These are phyloP conservation scores for Puffinus mauretanicus DNA, from an alignment of 2,113 vertebrate genomes.

Conservation along the genomic window DNA sequence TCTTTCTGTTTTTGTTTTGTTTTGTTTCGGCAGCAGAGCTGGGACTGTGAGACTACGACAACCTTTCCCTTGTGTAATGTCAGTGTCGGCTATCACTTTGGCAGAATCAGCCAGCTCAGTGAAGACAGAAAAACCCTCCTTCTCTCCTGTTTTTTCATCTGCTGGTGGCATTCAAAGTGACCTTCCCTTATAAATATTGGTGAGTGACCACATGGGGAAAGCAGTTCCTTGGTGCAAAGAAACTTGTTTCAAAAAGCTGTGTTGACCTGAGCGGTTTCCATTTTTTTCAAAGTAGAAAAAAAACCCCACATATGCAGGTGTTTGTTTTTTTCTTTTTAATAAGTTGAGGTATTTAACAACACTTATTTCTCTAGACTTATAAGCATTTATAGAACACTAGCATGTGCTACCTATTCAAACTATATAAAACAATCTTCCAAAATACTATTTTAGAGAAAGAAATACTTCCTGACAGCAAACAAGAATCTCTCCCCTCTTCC, in stretches of 20 bases:
- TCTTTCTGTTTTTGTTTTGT: slow-evolving; percentile 29
- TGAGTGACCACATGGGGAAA: slow-evolving; percentile 63
- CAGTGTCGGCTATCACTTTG: slow-evolving; percentile 67
- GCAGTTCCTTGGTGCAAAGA: background rate
- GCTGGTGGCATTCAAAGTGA: slow-evolving; percentile 71
- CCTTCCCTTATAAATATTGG: slow-evolving; percentile 72
- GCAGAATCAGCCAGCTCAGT: slow-evolving; percentile 67
- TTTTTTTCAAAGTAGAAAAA: background rate
- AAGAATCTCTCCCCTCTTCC: background rate
- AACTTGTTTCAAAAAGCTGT: slow-evolving; percentile 22
- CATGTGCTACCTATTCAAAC: background rate
- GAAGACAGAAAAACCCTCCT: slow-evolving; percentile 65
- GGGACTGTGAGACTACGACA: slow-evolving; percentile 58
- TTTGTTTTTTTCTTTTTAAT: background rate
- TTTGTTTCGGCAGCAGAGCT: slow-evolving; percentile 60
- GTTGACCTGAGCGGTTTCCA: background rate
- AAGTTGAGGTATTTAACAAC: background rate
- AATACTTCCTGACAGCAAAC: background rate
- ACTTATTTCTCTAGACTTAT: background rate
- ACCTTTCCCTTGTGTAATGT: slow-evolving; percentile 69
- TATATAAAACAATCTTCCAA: background rate
- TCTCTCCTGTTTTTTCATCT: slow-evolving; percentile 42
- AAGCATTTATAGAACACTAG: background rate
- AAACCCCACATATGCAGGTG: background rate
- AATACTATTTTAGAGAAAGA: background rate